Evolutionary conservation across 2,888 invertebrate genomes (phyloP).

Genomic region (Heterodera filipjevi): DNA sequence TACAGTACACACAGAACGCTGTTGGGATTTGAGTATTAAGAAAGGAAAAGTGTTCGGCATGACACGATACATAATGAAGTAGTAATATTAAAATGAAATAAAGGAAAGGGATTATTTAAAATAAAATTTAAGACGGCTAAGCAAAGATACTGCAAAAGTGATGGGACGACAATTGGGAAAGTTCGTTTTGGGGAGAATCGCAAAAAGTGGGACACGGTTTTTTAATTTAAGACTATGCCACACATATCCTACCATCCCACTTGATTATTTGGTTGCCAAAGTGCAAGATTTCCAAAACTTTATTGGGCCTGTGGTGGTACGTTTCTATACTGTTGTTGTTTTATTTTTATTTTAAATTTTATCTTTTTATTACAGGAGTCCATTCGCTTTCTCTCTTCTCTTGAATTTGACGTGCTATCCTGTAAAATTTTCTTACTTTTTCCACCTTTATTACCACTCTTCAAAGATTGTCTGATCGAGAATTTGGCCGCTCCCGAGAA

Average conservation of each 20-base stretch:
- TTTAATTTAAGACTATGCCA: conserved; percentile 76
- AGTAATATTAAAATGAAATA: conserved; percentile 67
- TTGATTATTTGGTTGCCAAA: conserved; percentile 80
- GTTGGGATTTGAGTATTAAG: conserved; percentile 82
- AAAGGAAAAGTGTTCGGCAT: conserved; percentile 85
- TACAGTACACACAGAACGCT: conserved; percentile 79
- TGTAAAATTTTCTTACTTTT: conserved; percentile 33
- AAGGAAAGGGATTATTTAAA: conserved; percentile 11
- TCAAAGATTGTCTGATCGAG: conserved; percentile 82
- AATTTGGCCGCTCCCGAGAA: conserved; percentile 78
- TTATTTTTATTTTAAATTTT: not conserved
- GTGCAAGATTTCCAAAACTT: conserved; percentile 82
- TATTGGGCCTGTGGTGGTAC: conserved; percentile 84
- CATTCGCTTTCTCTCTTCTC: conserved; percentile 87
- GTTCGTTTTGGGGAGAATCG: not conserved
- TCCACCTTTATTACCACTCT: not conserved
- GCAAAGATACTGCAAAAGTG: conserved; percentile 96
- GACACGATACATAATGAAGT: conserved; percentile 94
- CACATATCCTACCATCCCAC: conserved; percentile 89
- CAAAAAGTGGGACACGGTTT: not conserved
- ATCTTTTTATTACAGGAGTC: conserved; percentile 73
- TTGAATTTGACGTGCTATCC: conserved; percentile 84
- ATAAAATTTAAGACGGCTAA: conserved; percentile 69
- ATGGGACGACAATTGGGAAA: conserved; percentile 88
- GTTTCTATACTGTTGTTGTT: too few relatives aligned